Conservation (phyloP, 2,888 invertebrate species). For the Prostheceraeus crozeri region DNA sequence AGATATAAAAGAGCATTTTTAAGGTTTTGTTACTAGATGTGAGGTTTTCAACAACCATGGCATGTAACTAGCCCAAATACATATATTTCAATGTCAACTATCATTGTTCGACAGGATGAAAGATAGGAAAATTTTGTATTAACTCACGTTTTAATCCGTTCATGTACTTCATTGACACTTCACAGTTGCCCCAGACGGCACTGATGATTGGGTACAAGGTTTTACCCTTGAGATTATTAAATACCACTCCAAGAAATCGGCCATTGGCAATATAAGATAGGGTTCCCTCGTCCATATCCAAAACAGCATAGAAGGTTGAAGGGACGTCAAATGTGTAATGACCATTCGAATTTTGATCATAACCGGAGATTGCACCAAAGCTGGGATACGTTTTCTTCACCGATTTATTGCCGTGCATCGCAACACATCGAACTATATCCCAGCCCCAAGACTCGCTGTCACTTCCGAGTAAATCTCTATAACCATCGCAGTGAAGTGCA, state of each 20-base stretch:
- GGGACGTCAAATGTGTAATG: too few relatives aligned
- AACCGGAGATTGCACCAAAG: too few relatives aligned
- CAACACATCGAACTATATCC: constrained; percentile 16
- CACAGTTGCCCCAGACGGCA: constrained; percentile 40
- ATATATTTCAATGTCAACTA: too few relatives aligned
- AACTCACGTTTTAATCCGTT: constrained; percentile 27
- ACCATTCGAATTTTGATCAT: too few relatives aligned
- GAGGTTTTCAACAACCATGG: too few relatives aligned
- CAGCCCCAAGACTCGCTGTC: constrained; percentile 34
- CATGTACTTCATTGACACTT: constrained; percentile 30
- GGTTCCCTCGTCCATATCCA: constrained; percentile 40
- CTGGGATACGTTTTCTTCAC: too few relatives aligned
- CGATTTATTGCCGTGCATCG: background rate
- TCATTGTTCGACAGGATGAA: too few relatives aligned
- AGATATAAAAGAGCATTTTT: too few relatives aligned
- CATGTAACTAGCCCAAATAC: too few relatives aligned
- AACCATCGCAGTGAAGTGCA: background rate
- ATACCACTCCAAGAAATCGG: constrained; percentile 38
- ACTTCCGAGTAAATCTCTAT: background rate
- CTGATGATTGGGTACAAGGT: constrained; percentile 37
- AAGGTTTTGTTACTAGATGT: too few relatives aligned
- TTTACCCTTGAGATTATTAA: constrained; percentile 36
- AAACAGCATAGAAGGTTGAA: constrained; percentile 30
- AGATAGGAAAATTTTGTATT: too few relatives aligned
- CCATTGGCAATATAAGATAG: constrained; percentile 37